Percentiles rank a stretch among this genome's conserved stretches.
Evolutionary conservation across 2,797 vertebrate species (phyloP).

Genomic region (Tiaroga cobitis): DNA sequence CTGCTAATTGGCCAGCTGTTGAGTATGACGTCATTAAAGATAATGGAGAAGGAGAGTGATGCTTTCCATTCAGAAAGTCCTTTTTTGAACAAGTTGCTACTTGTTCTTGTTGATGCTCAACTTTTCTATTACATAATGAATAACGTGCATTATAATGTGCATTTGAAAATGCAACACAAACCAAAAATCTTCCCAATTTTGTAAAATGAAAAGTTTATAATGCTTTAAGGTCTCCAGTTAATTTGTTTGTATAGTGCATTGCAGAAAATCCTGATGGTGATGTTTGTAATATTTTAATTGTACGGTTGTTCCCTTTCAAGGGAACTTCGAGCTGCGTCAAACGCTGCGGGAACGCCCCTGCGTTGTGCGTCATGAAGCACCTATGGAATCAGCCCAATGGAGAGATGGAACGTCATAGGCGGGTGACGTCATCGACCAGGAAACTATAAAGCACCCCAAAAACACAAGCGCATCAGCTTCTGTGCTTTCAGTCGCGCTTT

Average conservation of each 20-base stretch:
- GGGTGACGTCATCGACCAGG: too few relatives aligned
- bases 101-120: neutral
- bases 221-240: neutral
- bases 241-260: neutral
- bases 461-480: too few relatives aligned
- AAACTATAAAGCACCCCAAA: too few relatives aligned
- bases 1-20: constrained; percentile 49
- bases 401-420: too few relatives aligned
- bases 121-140: neutral
- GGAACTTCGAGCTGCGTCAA: too few relatives aligned
- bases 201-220: neutral
- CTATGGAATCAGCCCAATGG: too few relatives aligned
- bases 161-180: neutral
- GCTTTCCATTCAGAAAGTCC: neutral
- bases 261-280: neutral
- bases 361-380: too few relatives aligned
- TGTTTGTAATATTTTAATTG: neutral
- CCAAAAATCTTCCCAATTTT: neutral
- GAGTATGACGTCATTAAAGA: constrained; percentile 41
- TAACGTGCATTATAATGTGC: neutral
- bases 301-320: too few relatives aligned
- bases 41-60: neutral
- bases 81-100: neutral
- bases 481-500: too few relatives aligned
- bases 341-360: too few relatives aligned